A percentile compares a stretch with the other conserved stretches of the same genome.
Conservation (phyloP, 2,113 vertebrate genomes). For the Chrysochloris asiatica region DNA sequence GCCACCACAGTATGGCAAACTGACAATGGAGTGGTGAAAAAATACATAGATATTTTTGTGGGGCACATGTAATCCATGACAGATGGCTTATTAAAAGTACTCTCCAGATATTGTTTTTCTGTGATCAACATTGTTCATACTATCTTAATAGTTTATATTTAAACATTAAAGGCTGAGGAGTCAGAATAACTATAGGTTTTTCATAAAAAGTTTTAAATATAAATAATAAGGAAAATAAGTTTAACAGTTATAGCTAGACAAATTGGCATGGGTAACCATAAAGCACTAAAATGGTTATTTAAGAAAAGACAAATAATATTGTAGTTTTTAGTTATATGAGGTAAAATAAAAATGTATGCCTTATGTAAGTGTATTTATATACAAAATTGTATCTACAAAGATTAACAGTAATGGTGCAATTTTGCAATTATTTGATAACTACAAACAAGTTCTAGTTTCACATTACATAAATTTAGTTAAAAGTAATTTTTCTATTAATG, state of each 20-base stretch:
- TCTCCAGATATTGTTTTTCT: not conserved
- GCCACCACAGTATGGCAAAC: too few species aligned
- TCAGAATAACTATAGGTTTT: not conserved
- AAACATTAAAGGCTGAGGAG: not conserved
- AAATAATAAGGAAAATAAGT: conserved; percentile 47
- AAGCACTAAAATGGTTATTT: too few species aligned
- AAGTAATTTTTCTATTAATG: not conserved
- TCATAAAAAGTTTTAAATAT: conserved; percentile 22
- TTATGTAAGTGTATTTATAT: not conserved
- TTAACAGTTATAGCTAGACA: conserved; percentile 15
- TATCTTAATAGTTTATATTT: conserved; percentile 33
- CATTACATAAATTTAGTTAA: not conserved
- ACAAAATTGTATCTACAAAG: not conserved
- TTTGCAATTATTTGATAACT: not conserved
- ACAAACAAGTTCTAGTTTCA: not conserved
- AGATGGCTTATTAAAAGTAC: conserved; percentile 9
- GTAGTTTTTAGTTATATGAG: not conserved
- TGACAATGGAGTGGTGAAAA: too few species aligned
- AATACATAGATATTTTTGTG: too few species aligned
- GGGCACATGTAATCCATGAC: too few species aligned
- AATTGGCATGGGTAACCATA: too few species aligned
- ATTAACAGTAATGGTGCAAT: too few species aligned
- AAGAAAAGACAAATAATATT: conserved; percentile 25
- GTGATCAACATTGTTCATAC: not conserved
- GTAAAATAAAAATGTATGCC: not conserved